A percentile compares a stretch with the other conserved stretches of the same genome.
phyloP scores from a whole-genome alignment of 2,888 invertebrate genomes.

The Branchipolynoe longqiensis region DNA sequence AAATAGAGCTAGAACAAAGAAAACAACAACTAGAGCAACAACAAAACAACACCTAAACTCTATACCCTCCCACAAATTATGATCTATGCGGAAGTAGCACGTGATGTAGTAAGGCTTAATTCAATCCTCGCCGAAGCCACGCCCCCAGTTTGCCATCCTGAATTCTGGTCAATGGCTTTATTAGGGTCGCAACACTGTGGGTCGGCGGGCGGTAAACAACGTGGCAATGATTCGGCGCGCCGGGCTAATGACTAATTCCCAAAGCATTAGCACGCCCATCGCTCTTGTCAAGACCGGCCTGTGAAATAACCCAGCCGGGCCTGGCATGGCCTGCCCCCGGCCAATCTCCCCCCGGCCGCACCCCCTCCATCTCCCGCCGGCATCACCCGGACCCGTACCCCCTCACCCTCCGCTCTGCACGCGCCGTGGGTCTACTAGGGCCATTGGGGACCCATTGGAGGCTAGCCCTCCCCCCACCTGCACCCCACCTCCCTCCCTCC shows the following conservation, averaged over 20 bases:
- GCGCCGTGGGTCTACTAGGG: too few species aligned
- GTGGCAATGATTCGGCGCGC: conserved; percentile 23
- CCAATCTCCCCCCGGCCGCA: too few species aligned
- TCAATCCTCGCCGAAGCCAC: conserved; percentile 10
- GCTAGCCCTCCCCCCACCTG: too few species aligned
- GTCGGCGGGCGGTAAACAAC: conserved; percentile 13
- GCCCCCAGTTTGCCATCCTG: conserved; percentile 7
- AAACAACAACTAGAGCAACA: too few species aligned
- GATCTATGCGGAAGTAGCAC: background rate
- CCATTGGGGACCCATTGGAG: too few species aligned
- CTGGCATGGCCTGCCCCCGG: too few species aligned
- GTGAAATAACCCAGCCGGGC: conserved; percentile 10
- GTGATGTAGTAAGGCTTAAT: background rate
- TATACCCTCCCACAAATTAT: conserved; percentile 10
- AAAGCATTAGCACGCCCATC: conserved; percentile 12
- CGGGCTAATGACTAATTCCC: conserved; percentile 34
- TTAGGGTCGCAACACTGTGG: background rate
- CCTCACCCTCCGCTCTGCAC: too few species aligned
- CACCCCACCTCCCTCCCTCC: too few species aligned
- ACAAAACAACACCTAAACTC: too few species aligned
- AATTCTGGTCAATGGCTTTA: conserved; percentile 27
- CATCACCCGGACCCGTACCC: too few species aligned
- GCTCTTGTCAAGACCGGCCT: conserved; percentile 8
- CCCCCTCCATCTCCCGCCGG: too few species aligned
- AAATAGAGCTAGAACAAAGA: too few species aligned